Evolutionary conservation across 2,888 invertebrate species (phyloP).

Genomic region (Melolontha melolontha): DNA sequence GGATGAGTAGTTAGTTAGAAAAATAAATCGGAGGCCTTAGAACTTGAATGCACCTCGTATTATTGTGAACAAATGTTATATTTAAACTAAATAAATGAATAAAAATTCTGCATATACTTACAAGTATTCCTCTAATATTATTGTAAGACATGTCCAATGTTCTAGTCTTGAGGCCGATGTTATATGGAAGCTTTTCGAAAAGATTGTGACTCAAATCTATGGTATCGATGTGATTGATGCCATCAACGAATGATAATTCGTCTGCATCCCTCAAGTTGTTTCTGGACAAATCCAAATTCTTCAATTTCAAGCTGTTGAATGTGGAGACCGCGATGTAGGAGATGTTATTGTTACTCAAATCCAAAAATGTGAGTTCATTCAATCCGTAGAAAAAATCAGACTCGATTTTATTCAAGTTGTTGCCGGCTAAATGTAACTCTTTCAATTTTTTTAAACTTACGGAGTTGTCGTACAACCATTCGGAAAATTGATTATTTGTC

Average conservation of each 20-base stretch:
- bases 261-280: constrained; percentile 27
- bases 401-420: neutral
- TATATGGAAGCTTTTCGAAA: neutral
- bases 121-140: constrained; percentile 5
- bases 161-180: neutral
- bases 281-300: constrained; percentile 20
- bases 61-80: too few species aligned
- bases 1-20: too few species aligned
- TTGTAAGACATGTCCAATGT: constrained; percentile 25
- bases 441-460: constrained; percentile 16
- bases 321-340: neutral
- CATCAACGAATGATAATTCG: constrained; percentile 3
- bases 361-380: neutral
- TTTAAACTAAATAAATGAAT: too few species aligned
- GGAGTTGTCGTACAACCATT: neutral
- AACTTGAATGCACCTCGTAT: too few species aligned
- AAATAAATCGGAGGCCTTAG: too few species aligned
- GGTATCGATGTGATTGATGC: constrained; percentile 7
- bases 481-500: neutral
- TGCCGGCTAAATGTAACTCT: constrained; percentile 32
- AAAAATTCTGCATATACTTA: neutral
- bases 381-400: neutral
- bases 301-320: constrained; percentile 7
- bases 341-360: constrained; percentile 30
- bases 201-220: constrained; percentile 25